phyloP scores from a whole-genome alignment of 1,140 invertebrate species.

The Papilio helenus region DNA sequence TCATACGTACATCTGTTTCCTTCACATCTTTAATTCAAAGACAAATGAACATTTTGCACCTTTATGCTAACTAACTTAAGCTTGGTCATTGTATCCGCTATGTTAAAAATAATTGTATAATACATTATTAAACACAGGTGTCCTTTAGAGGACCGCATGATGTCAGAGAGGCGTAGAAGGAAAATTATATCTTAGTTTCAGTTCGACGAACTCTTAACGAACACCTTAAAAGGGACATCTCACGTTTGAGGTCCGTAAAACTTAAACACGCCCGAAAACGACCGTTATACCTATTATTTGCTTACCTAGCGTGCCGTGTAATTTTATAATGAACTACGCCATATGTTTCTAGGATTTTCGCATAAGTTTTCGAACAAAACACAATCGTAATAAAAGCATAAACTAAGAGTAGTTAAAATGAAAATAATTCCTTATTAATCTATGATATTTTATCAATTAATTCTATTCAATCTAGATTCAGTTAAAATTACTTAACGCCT shows the following conservation, averaged over 20 bases:
- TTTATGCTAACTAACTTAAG: neutral
- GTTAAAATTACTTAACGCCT: constrained; percentile 6
- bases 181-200: constrained; percentile 55
- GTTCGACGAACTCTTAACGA: constrained; percentile 50
- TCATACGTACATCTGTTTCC: too few species aligned
- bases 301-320: neutral
- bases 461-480: neutral
- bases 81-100: neutral
- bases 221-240: constrained; percentile 56
- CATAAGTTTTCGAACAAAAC: too few species aligned
- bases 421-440: neutral
- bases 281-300: constrained; percentile 22
- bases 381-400: neutral
- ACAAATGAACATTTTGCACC: neutral
- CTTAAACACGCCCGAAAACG: constrained; percentile 48
- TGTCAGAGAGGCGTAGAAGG: constrained; percentile 58
- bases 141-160: constrained; percentile 49
- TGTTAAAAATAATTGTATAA: constrained; percentile 35
- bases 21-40: constrained; percentile 16
- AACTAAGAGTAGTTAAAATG: neutral
- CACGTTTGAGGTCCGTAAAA: constrained; percentile 40
- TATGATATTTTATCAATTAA: neutral
- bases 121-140: constrained; percentile 30
- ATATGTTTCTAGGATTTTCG: too few species aligned
- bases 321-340: neutral